Evolutionary conservation across 2,113 vertebrate species (phyloP).

Genomic region (Rutilus rutilus): DNA sequence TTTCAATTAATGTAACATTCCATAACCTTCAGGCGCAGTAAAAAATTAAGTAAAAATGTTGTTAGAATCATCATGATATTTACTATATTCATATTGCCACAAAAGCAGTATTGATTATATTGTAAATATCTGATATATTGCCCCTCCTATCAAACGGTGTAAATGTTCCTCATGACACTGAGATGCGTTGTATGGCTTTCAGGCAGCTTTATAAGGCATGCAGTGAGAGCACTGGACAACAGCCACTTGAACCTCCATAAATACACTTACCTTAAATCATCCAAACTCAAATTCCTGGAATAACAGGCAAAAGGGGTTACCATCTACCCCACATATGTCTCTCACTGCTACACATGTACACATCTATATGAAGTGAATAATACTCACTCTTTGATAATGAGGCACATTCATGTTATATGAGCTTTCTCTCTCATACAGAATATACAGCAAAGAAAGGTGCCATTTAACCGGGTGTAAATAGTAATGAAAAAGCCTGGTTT

Average conservation of each 20-base stretch:
- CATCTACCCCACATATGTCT: slow-evolving; percentile 55
- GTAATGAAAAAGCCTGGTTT: not conserved
- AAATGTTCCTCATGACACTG: not conserved
- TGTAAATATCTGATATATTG: slow-evolving; percentile 13
- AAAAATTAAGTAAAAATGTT: not conserved
- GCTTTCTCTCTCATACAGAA: not conserved
- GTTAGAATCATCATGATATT: not conserved
- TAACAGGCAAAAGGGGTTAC: slow-evolving; percentile 79
- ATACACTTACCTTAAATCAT: slow-evolving; percentile 85
- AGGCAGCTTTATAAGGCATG: slow-evolving; percentile 45
- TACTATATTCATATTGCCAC: not conserved
- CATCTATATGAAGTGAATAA: not conserved
- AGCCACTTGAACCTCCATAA: slow-evolving; percentile 65
- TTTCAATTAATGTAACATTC: not conserved
- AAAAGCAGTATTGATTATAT: not conserved
- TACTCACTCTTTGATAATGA: not conserved
- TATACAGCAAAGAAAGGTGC: not conserved
- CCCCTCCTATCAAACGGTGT: not conserved
- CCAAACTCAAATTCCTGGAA: slow-evolving; percentile 92
- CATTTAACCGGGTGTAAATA: not conserved
- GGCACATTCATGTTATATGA: not conserved
- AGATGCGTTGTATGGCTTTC: not conserved
- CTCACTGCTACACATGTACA: not conserved
- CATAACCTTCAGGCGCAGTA: not conserved
- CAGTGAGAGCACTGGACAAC: slow-evolving; percentile 50